Base-by-base conservation (phyloP, 2,888 invertebrate species). In the Atherix ibis region DNA sequence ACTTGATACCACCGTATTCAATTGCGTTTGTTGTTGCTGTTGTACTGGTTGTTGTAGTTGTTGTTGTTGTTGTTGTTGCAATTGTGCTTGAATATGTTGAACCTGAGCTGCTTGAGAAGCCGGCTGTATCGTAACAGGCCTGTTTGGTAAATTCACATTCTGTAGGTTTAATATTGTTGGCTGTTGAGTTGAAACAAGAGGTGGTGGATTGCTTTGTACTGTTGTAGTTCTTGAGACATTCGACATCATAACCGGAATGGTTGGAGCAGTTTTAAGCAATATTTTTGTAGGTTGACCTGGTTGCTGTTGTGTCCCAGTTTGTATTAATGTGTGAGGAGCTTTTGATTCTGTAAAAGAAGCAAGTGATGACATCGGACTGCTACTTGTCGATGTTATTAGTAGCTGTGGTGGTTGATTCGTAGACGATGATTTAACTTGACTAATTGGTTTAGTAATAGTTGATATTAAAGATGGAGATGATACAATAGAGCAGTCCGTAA, bases 51-150 rank as follows among this genome's bases (percentile, higher is more conserved):
- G 43, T 27, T 42, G 39, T n/a, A 40, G 43, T 15, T 46, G 45
- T 16, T 56, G 56, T 32, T 46, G 47, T 17, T 51, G 51, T 18
- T 59, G 59, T 37, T 51, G 51, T 18, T 59, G 59, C 34, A 58
- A 36, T 40, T 59, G 59, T 3, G 58, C 57, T 43, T 59, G 54
- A 41, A 59, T 37, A 29, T 59, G 59, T 33, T 59, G 59, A 29
- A 55, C 55, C 38, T 58, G 58, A 2, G 58, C 59, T 18, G 58
- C 58, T 42, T 59, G 58, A 0, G 58, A 58, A 9, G 58, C 58
- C 13, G 58, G 58, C 40, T 59, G 58, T 40, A 59, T 59, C 24
- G 58, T 59, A 3, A 59, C 58, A 9, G 55, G 56, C 3, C 58
- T 44, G 43, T 59, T 58, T 4, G 59, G 59, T 33, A 59, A 40